Evolutionary conservation across 2,113 vertebrate genomes (phyloP), one percentile per base, ranked within the genome.

Genomic region (Morone chrysops): DNA sequence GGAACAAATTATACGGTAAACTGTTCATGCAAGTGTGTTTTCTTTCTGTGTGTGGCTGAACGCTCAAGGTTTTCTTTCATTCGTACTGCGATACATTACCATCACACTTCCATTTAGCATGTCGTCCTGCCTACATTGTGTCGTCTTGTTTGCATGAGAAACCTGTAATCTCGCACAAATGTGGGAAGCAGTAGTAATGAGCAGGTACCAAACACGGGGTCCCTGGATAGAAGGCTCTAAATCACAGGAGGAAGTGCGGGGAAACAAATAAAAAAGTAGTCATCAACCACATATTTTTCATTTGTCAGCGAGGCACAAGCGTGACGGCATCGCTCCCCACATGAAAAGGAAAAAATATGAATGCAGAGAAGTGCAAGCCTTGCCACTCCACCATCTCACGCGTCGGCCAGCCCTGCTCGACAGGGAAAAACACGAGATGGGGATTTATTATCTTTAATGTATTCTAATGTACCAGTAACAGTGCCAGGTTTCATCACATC

Each of bases 261-360:
- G 70, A 69, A 80, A 81, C 59, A 85, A 83, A 88, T 67, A 80
- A 22, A 74, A 70, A 86, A 90, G 45, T 45, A 22, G 78, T 90
- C 87, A 78, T 69, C 87, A 68, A 41, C 62, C 74, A 77, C 47
- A 50, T 68, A 78, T 76, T 81, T 89, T 78, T 75, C 85, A 89
- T 90, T 87, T 87, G 84, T 90, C 88, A 86, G 82, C 25, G 80
- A 86, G 90, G 78, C 87, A 70, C 10, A 5, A 75, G 89, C 76
- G 40, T 84, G 89, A 90, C 77, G 22, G 31, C 59, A 14, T 59
- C 12, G 31, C 75, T 72, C 54, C 47, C 61, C 57, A 62, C 71
- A 68, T 71, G 78, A 79, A 83, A 63, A 75, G 14, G 66, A 41
- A 16, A 47, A 78, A 84, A 80, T 25, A 16, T 20, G 59, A 83